A percentile compares a stretch with the other conserved stretches of the same genome.
These are phyloP conservation scores for Solenopsis invicta DNA, from an alignment of 1,140 invertebrate genomes.

Conservation along the genomic window DNA sequence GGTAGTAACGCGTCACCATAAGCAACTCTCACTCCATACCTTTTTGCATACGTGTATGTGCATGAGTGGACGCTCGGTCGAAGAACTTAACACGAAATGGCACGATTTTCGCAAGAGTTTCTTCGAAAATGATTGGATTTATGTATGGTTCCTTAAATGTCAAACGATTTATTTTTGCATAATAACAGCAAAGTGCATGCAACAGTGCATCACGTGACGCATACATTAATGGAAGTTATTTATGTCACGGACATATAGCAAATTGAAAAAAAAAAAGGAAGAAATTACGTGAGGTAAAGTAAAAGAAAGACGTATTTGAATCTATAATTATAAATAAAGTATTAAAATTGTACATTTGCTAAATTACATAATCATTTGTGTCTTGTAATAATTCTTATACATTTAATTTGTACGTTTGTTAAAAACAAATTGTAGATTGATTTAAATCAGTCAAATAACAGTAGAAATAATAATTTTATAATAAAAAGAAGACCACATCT, in stretches of 20 bases:
- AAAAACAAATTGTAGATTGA: neutral
- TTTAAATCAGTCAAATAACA: neutral
- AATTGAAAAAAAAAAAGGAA: constrained; percentile 7
- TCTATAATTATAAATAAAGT: constrained; percentile 13
- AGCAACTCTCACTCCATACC: constrained; percentile 79
- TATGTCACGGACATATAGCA: constrained; percentile 18
- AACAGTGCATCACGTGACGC: neutral
- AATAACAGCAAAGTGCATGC: constrained; percentile 2
- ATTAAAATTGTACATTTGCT: constrained; percentile 1
- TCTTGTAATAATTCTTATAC: neutral
- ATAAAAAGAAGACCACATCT: neutral
- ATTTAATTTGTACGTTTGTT: neutral
- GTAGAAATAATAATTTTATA: constrained; percentile 19
- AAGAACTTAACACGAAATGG: constrained; percentile 26
- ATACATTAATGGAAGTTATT: neutral
- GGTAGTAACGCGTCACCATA: constrained; percentile 77
- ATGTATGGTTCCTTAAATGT: constrained; percentile 33
- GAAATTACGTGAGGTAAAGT: neutral
- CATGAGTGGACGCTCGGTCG: neutral
- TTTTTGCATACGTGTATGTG: neutral
- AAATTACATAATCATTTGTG: neutral
- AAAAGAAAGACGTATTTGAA: neutral
- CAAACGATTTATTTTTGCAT: constrained; percentile 42
- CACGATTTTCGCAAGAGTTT: constrained; percentile 45
- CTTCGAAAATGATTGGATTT: constrained; percentile 35